phyloP scores from a whole-genome alignment of 2,797 vertebrate species.

The Sebastes jordani region DNA sequence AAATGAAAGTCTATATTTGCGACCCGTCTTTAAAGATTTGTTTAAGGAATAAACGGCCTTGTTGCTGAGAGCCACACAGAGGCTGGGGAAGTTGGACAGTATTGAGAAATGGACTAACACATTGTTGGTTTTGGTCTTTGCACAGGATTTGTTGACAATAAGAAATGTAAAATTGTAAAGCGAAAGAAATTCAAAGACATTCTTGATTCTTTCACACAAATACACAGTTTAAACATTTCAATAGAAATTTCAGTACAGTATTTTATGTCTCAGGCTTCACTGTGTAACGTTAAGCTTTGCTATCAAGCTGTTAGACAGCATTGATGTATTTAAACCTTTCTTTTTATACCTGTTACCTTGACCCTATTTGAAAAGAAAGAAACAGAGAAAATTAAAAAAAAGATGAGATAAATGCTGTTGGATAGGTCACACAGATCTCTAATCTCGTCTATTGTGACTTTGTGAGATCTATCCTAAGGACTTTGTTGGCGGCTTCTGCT shows the following conservation, averaged over 20 bases:
- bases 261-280: background rate
- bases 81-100: background rate
- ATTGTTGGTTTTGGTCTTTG: background rate
- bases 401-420: background rate
- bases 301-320: background rate
- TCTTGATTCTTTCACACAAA: background rate
- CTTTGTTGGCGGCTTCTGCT: slow-evolving; percentile 20
- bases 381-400: background rate
- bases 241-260: background rate
- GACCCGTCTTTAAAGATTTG: background rate
- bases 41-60: background rate
- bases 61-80: background rate
- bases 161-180: background rate
- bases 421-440: background rate
- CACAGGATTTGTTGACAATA: background rate
- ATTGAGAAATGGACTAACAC: background rate
- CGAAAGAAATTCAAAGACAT: background rate
- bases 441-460: slow-evolving; percentile 29
- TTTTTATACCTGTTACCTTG: background rate
- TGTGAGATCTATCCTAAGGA: slow-evolving; percentile 44
- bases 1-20: background rate
- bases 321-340: background rate
- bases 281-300: background rate
- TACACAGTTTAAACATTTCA: background rate
- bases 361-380: background rate